Base-by-base conservation (phyloP, 2,797 vertebrate genomes). In the Syngnathus acus region DNA sequence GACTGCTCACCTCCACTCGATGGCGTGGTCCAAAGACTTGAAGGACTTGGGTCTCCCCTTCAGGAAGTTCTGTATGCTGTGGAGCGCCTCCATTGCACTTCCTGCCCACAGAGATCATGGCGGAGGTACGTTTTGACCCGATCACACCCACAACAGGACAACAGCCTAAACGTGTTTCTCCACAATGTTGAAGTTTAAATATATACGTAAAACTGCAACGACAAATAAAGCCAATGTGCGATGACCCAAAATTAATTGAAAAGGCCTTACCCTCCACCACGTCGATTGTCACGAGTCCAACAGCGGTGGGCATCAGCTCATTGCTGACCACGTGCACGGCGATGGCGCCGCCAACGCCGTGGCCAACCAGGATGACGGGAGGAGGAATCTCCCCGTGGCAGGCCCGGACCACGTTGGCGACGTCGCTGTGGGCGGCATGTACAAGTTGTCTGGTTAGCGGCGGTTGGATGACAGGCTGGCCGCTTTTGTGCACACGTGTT, bases 31-130 rank as follows among this genome's bases (percentile, higher is more conserved):
- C 71, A 90, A 83, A 39, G 88, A 89, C 75, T 87, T 87, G 75
- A 90, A 90, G 67, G 84, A 84, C 74, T 84, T 89, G 50, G 89
- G 89, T 74, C 89, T 64, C 51, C 78, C 84, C 59, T 78, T 88
- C 55, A 88, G 80, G 68, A 88, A 87, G 80, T 85, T 88, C 82
- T 89, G 89, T 58, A 90, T 89, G 77, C 79, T 86, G 78, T 89
- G 89, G 1, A 89, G 80, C 0, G 86, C 83, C 0, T 88, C 88
- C 78, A 83, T 89, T 0, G 89, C 89, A 23, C 85, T 87, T 1
- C 88, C 89, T 88, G 6, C 21, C 37, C 14, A 47, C 45, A 14
- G 45, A 47, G 14, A 5, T 16, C 13, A 16, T 47, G 13, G 45
- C 16, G 13, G 16, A 6, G 14, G 5, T 47, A 47, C 1, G 16